phyloP scores from a whole-genome alignment of 2,113 vertebrate genomes.

The Miniopterus natalensis region DNA sequence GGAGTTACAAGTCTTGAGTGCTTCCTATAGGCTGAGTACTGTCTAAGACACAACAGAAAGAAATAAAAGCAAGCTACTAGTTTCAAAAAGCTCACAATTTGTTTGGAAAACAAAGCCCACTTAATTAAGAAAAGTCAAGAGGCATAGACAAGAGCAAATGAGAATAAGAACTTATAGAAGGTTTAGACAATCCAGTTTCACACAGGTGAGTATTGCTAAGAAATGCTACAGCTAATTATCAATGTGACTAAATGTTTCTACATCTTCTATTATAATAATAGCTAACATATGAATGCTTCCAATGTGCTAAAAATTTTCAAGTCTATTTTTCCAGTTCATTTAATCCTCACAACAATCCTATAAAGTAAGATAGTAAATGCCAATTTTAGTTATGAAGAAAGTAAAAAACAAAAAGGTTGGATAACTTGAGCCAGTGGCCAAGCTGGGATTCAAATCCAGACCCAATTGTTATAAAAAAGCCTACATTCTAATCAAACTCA shows the following conservation, averaged over 20 bases:
- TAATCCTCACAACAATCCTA: conserved; percentile 1
- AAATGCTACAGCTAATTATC: not conserved
- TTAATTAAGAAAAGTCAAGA: conserved; percentile 22
- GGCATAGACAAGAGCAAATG: not conserved
- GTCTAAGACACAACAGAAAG: not conserved
- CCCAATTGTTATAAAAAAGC: not conserved
- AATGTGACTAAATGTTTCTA: not conserved
- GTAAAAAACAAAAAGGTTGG: not conserved
- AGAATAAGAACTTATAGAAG: not conserved
- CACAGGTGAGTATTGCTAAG: not conserved
- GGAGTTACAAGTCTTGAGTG: not conserved
- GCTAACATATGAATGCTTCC: not conserved
- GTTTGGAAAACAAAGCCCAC: not conserved
- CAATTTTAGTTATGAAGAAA: conserved; percentile 35
- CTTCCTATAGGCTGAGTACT: not conserved
- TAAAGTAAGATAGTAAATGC: not conserved
- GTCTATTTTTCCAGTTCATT: conserved; percentile 1
- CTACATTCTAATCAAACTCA: not conserved
- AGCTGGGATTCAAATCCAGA: not conserved
- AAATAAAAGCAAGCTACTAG: not conserved
- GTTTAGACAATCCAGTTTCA: not conserved
- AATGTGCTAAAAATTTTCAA: not conserved
- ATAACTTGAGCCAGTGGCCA: not conserved
- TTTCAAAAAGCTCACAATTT: conserved; percentile 2
- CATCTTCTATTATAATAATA: not conserved